phyloP scores from a whole-genome alignment of 2,113 vertebrate species.

The Cichladusa arquata region DNA sequence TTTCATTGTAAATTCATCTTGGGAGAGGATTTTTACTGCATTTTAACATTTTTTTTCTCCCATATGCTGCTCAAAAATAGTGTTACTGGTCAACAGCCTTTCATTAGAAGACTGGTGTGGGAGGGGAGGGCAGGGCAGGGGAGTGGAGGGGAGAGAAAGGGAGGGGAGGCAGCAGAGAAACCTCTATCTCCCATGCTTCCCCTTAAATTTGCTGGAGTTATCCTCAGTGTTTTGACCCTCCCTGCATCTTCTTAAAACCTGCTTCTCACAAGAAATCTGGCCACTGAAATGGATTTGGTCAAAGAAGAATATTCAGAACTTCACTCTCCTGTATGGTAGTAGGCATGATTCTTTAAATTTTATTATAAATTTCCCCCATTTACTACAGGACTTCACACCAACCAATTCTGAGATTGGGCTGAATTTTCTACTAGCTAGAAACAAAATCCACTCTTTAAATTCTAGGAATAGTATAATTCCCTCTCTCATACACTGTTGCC shows the following conservation, averaged over 20 bases:
- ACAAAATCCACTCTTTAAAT: neutral
- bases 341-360: neutral
- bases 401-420: neutral
- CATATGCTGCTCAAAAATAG: neutral
- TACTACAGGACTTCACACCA: neutral
- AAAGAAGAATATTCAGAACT: neutral
- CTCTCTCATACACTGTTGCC: neutral
- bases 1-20: neutral
- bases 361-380: neutral
- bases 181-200: neutral
- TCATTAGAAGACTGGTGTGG: neutral
- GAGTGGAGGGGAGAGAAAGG: neutral
- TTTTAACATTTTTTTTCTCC: neutral
- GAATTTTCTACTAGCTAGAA: neutral
- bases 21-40: neutral
- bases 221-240: neutral
- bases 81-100: neutral
- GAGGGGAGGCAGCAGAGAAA: neutral
- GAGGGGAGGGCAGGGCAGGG: neutral
- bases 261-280: neutral
- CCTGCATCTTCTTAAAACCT: neutral
- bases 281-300: neutral
- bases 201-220: neutral
- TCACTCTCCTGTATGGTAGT: neutral
- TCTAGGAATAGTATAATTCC: neutral